Evolutionary conservation across 1,140 invertebrate genomes (phyloP).

Genomic region (Psix sp.): DNA sequence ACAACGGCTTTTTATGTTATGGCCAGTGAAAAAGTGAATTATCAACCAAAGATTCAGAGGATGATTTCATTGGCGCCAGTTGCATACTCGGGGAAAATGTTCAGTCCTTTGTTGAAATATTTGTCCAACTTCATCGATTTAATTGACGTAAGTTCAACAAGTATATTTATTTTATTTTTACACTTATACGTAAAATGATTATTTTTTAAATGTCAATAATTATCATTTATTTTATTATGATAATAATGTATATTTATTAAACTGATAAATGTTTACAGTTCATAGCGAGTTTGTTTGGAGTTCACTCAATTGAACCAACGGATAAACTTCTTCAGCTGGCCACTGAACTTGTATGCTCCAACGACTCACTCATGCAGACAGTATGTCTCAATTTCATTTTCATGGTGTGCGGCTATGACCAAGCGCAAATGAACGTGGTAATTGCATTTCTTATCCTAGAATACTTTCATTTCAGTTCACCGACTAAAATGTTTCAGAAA

Average conservation of each 20-base stretch:
- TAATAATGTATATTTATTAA: too few relatives aligned
- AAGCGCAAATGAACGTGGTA: conserved; percentile 73
- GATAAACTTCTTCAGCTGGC: conserved; percentile 72
- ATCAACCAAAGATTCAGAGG: conserved; percentile 77
- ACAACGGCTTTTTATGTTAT: conserved; percentile 67
- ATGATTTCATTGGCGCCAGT: conserved; percentile 80
- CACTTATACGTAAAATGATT: too few relatives aligned
- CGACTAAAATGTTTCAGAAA: neutral
- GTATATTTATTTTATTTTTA: conserved; percentile 9
- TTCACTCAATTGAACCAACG: conserved; percentile 78
- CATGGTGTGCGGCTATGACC: conserved; percentile 77
- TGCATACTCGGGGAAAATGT: conserved; percentile 66
- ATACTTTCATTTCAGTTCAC: neutral
- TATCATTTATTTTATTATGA: too few relatives aligned
- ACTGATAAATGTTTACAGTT: conserved; percentile 59
- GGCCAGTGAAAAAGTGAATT: conserved; percentile 79
- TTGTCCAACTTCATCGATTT: conserved; percentile 25
- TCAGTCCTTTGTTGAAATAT: conserved; percentile 32
- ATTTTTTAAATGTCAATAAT: too few relatives aligned
- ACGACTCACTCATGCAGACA: conserved; percentile 73
- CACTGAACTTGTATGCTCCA: conserved; percentile 75
- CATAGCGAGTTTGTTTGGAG: conserved; percentile 74
- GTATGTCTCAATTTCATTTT: conserved; percentile 80
- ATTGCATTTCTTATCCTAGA: conserved; percentile 12
- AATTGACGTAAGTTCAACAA: conserved; percentile 57